Evolutionary conservation across 2,113 vertebrate genomes (phyloP), one percentile per base, ranked within the genome.

Genomic region (Uropsilus gracilis): DNA sequence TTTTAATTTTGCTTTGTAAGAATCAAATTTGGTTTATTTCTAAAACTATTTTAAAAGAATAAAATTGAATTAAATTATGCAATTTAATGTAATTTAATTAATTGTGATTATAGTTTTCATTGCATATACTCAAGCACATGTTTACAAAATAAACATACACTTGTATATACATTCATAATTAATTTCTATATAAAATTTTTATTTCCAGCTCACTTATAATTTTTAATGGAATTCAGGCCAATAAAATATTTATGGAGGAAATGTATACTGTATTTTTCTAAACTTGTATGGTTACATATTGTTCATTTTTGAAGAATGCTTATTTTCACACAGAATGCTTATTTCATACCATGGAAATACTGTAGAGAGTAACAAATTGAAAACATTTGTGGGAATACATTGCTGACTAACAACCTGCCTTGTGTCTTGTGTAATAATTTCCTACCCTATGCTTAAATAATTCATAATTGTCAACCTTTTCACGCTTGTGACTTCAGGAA

Each of bases 151-250:
- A 78, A 63, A 26, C 22, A 64, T 30, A 83, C 26, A 61, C 39
- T 48, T 42, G 5, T 55, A 26, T 84, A 72, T 69, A 69, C 39
- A 64, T 50, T 30, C 10, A 5, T 44, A 86, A 39, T 28, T 76
- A 24, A 59, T 89, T 83, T 80, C 8, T 76, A 7, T 50, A 72
- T 46, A 28, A 66, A 55, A 18, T 94, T 90, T 93, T 9, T 48
- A 89, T 89, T 91, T 87, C 50, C 78, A 37, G 75, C 24, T 83
- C 44, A 91, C 44, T 71, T 61, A 82, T 53, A 92, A 34, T 80
- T 86, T 9, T 81, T 87, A 30, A 64, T 78, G 16, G 5, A 93
- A 93, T 72, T 71, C 11, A 48, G 13, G 55, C 72, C n/a, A 95
- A 59, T 90, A 75, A 92, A 89, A 68, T 1, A 69, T 12, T 76